Base-by-base conservation (phyloP, 1,140 invertebrate genomes). In the Drosophila oshimai region DNA sequence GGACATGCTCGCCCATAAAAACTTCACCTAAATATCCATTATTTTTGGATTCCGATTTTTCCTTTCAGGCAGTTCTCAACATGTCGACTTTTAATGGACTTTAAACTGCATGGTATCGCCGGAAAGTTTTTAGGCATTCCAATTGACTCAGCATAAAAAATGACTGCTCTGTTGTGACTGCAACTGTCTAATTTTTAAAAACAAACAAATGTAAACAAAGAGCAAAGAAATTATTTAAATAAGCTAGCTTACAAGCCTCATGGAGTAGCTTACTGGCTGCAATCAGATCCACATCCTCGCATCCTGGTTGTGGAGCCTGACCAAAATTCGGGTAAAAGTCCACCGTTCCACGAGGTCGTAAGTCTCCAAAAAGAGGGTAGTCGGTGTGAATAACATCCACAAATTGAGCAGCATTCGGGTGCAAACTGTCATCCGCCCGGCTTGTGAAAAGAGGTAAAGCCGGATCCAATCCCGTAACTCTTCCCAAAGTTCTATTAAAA, bases 261-360 rank as follows among this genome's bases (percentile, higher is more conserved):
- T 84, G 67, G 0, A 90, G 54, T 22, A 90, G 80, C 71, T 89
- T 89, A 74, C 89, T 90, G 39, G 83, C 83, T 0, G 80, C 51
- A 13, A 89, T 29, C 15, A 90, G 39, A 50, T 90, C 89, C 37
- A 88, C 64, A 24, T 88, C 68, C 26, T 84, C 81, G 49, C 95
- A 95, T 4, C 95, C 95, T 0, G 94, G 95, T 76, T 96, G 95
- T 3, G 92, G 90, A 4, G 91, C 86, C 3, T 76, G 88, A 0
- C 93, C 93, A 47, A 93, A 93, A 78, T 94, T 94, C 0, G 94
- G 94, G 91, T 93, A 95, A 61, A 94, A 93, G 62, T 95, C 94
- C 2, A 92, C 92, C 1, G 92, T 92, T 1, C 94, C 94, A 0
- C 92, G 81, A 0, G 93, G 89, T 2, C 91, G 77, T 13, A 90